Evolutionary conservation across 2,797 vertebrate species (phyloP), one percentile per base, ranked within the genome.

Genomic region (Setipinna tenuifilis): DNA sequence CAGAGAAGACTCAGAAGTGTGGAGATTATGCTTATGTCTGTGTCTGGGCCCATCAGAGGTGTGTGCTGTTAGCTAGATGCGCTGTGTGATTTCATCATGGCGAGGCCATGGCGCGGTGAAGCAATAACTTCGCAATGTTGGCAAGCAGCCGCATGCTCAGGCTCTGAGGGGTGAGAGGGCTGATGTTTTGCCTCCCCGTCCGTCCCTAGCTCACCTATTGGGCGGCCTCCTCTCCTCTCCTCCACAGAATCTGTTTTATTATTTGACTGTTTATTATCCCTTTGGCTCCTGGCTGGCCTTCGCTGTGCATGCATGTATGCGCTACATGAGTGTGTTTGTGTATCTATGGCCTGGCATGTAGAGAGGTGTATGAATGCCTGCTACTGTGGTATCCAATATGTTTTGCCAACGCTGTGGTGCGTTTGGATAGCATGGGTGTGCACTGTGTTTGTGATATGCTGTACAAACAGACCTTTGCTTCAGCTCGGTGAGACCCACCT

Each of bases 31-130:
- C 46, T n/a, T n/a, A 48, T 75, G 28, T 28, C 68, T 75, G 35
- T 35, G 28, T 75, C 28, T 35, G 6, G 68, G 4, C 68, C 31
- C 68, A 75, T 28, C 31, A 41, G 28, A 75, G 68, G 31, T 35
- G 68, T 75, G 71, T 1, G 71, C 35, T 78, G 44, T 78, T 78
- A 44, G 71, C 31, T 78, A 16, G 71, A 44, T 78, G 71, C 17
- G 35, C 4, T 17, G 35, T 3, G 71, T 44, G 23, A 62, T 87
- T 89, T 83, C 83, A 87, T 89, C 83, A 86, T 44, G 62, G 71
- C 12, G 9, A 75, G 14, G 65, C 81, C 62, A n/a, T 28, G n/a
- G n/a, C n/a, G n/a, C n/a, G 23, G 19, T 88, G 83, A 86, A 86
- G 87, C 82, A 84, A 80, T 17, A 87, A 59, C 17, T 14, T 28